Evolutionary conservation across 2,113 vertebrate species (phyloP).

Genomic region (Lagopus leucura): DNA sequence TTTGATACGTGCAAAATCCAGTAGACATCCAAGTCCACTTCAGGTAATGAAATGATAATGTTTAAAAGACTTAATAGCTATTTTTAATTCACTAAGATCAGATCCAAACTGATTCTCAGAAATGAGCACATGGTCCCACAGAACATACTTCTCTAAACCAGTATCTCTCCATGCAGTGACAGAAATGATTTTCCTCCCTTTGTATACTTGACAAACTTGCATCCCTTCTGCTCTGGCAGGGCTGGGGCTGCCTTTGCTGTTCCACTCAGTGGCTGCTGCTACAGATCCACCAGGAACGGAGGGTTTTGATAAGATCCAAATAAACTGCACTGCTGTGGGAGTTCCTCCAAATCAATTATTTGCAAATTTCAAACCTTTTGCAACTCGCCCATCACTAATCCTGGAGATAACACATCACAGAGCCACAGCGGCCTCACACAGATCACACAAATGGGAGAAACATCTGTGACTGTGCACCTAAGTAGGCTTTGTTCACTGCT

Average conservation of each 20-base stretch:
- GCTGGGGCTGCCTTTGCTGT: background rate
- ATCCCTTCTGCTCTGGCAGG: slow-evolving; percentile 3
- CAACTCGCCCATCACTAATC: slow-evolving; percentile 18
- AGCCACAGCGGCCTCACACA: background rate
- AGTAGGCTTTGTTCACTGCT: background rate
- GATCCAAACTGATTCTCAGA: background rate
- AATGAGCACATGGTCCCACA: background rate
- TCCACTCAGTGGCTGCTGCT: background rate
- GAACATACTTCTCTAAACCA: background rate
- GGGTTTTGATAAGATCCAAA: slow-evolving; percentile 24
- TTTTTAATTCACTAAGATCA: background rate
- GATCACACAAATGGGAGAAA: background rate
- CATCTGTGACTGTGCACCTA: background rate
- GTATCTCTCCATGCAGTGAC: background rate
- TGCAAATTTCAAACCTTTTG: slow-evolving; percentile 53
- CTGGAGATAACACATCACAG: slow-evolving; percentile 10
- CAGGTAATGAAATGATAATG: background rate
- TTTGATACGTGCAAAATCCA: background rate
- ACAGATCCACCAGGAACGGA: background rate
- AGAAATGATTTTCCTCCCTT: background rate
- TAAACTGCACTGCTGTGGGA: slow-evolving; percentile 14
- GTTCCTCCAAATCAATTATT: slow-evolving; percentile 53
- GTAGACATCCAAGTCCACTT: background rate
- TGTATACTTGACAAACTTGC: background rate
- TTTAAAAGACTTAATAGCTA: background rate